Conservation (phyloP, 2,888 invertebrate species). For the Patella pellucida region DNA sequence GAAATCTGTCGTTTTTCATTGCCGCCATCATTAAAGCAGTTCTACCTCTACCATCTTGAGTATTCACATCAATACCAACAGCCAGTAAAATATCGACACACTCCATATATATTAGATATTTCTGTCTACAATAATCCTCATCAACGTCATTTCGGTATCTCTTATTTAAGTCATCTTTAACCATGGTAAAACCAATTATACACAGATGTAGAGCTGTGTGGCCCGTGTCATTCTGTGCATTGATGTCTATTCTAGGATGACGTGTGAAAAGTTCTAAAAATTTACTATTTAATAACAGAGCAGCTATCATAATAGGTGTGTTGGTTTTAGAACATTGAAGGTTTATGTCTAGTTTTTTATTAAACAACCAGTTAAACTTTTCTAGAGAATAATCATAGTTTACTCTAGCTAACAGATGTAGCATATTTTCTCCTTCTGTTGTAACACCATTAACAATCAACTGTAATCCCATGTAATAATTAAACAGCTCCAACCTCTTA, state of each 20-base stretch:
- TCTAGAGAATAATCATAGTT: neutral
- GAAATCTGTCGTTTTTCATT: neutral
- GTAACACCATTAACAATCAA: neutral
- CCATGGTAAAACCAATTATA: neutral
- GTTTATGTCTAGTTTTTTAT: neutral
- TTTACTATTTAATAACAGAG: neutral
- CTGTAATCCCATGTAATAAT: too few species aligned
- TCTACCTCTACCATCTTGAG: neutral
- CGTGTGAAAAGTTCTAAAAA: neutral
- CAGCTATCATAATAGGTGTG: neutral
- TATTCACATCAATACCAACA: neutral
- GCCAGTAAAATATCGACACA: neutral
- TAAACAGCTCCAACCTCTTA: too few species aligned
- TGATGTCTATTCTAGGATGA: neutral
- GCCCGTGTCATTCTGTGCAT: neutral
- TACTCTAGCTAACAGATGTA: neutral
- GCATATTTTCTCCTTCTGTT: neutral
- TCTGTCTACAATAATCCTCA: neutral
- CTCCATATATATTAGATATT: neutral
- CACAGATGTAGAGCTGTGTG: neutral
- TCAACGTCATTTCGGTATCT: neutral
- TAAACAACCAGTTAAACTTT: neutral
- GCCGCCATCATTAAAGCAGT: neutral
- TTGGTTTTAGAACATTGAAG: neutral
- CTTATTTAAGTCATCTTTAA: neutral